These are phyloP conservation scores for Xyrauchen texanus DNA, from an alignment of 2,113 vertebrate genomes.

Conservation along the genomic window DNA sequence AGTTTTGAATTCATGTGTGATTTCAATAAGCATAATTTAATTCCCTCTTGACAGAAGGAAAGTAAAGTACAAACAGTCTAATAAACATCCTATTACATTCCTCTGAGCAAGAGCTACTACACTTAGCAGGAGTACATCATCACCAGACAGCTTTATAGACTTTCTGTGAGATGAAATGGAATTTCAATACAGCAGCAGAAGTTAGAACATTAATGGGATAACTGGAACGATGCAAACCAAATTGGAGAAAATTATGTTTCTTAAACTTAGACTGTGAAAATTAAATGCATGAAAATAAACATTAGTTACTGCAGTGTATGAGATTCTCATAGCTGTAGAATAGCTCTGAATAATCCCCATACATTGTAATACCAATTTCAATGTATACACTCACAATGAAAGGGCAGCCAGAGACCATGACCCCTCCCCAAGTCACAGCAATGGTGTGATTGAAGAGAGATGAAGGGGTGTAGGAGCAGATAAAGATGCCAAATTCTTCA, in stretches of 20 bases:
- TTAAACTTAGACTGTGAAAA: slow-evolving; percentile 20
- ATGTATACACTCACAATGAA: slow-evolving; percentile 55
- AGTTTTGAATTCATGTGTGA: not conserved
- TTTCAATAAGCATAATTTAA: not conserved
- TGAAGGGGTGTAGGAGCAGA: too few species aligned
- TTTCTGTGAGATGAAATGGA: not conserved
- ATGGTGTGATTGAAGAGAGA: too few species aligned
- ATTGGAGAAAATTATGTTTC: too few species aligned
- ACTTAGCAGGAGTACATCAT: slow-evolving; percentile 18
- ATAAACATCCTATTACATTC: slow-evolving; percentile 19
- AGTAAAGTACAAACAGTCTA: not conserved
- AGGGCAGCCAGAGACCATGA: slow-evolving; percentile 76
- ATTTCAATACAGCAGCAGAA: slow-evolving; percentile 66
- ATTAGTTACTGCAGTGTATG: not conserved
- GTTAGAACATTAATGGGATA: slow-evolving; percentile 18
- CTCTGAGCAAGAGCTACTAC: slow-evolving; percentile 6
- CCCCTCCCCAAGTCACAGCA: slow-evolving; percentile 59
- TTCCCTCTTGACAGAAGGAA: not conserved
- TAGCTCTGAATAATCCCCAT: not conserved
- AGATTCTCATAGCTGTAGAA: not conserved
- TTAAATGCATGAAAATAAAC: not conserved
- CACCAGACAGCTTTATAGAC: slow-evolving; percentile 21
- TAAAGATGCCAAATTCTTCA: slow-evolving; percentile 57
- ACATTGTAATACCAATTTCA: not conserved
- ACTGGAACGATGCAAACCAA: slow-evolving; percentile 11